Percentiles rank a stretch among this genome's conserved stretches.
Conservation (phyloP, 2,113 vertebrate species). For the Eurypyga helias region DNA sequence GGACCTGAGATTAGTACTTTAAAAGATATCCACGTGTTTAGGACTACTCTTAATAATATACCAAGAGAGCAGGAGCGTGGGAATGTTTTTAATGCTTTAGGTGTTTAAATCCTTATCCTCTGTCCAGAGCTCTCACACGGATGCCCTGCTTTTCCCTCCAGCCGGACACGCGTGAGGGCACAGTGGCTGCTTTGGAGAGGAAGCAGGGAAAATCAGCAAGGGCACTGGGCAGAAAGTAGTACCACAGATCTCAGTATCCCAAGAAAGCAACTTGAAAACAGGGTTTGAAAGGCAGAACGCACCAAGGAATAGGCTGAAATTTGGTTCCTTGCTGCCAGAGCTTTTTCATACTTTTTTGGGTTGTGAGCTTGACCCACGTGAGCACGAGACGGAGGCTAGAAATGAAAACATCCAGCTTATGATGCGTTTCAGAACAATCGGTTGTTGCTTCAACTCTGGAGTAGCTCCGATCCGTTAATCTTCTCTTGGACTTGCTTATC, state of each 20-base stretch:
- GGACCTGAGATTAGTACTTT: neutral
- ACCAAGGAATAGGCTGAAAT: neutral
- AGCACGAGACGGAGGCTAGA: neutral
- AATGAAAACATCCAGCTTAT: neutral
- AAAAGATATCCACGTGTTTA: neutral
- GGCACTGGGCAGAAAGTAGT: neutral
- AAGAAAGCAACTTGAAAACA: neutral
- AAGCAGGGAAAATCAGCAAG: neutral
- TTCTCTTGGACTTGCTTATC: neutral
- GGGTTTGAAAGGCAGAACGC: neutral
- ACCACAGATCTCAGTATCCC: neutral
- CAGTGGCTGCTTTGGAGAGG: neutral
- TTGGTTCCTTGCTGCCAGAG: neutral
- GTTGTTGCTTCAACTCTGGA: neutral
- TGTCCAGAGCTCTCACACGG: neutral
- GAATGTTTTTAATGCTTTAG: neutral
- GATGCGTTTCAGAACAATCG: neutral
- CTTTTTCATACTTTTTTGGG: neutral
- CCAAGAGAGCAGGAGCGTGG: neutral
- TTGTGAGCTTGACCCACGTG: neutral
- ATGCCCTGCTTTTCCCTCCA: neutral
- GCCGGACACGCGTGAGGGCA: neutral
- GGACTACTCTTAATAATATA: neutral
- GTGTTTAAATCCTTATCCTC: neutral
- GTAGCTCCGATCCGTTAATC: neutral